phyloP scores from a whole-genome alignment of 2,113 vertebrate species.

The Catharus fuscescens region DNA sequence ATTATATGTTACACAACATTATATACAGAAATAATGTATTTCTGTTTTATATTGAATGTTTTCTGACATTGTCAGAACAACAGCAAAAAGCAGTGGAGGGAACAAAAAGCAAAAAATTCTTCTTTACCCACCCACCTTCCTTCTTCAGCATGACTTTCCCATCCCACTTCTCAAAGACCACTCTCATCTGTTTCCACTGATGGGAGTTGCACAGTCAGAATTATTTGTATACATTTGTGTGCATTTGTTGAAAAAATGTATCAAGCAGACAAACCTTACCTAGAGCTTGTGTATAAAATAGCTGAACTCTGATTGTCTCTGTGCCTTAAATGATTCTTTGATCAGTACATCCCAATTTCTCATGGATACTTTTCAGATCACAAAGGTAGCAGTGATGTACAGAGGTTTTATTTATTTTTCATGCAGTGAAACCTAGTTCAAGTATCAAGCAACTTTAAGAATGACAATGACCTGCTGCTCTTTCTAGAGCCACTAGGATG shows the following conservation, averaged over 20 bases:
- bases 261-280: background rate
- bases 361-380: background rate
- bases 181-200: background rate
- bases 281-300: background rate
- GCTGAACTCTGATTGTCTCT: background rate
- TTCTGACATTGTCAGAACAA: background rate
- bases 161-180: background rate
- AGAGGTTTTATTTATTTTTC: background rate
- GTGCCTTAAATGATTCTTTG: background rate
- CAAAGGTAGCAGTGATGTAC: background rate
- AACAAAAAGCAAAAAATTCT: background rate
- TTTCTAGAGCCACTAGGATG: background rate
- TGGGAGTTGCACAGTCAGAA: background rate
- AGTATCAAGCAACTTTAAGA: background rate
- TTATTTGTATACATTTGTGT: background rate
- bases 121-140: background rate
- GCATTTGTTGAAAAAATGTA: background rate
- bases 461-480: background rate
- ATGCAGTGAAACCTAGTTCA: background rate
- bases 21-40: background rate
- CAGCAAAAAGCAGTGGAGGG: background rate
- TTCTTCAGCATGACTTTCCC: background rate
- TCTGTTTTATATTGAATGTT: background rate
- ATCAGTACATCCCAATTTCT: background rate
- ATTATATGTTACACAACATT: background rate